These are phyloP conservation scores for Pholis gunnellus DNA, from an alignment of 2,113 vertebrate genomes.

Conservation along the genomic window DNA sequence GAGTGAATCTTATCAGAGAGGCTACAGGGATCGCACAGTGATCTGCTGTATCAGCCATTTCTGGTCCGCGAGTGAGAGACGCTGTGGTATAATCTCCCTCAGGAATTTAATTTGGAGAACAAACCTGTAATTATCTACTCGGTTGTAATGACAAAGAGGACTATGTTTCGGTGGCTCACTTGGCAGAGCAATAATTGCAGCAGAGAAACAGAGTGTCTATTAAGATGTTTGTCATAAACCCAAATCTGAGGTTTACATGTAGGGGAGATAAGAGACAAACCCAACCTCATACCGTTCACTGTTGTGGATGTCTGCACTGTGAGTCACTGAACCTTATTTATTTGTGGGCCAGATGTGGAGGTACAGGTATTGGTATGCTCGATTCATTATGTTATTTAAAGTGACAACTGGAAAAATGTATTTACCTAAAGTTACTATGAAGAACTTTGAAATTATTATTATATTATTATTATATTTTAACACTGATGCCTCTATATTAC, in stretches of 20 bases:
- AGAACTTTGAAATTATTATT: background rate
- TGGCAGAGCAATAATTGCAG: slow-evolving; percentile 44
- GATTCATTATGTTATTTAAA: background rate
- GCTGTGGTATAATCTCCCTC: background rate
- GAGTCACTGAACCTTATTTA: background rate
- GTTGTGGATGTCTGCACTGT: background rate
- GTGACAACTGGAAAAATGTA: background rate
- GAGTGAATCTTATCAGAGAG: slow-evolving; percentile 59
- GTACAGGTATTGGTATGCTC: background rate
- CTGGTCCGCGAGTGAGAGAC: slow-evolving; percentile 20
- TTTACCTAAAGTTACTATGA: background rate
- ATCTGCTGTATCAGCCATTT: slow-evolving; percentile 64
- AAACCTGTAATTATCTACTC: slow-evolving; percentile 65
- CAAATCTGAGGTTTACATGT: slow-evolving; percentile 3
- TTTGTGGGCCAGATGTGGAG: background rate
- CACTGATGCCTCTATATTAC: background rate
- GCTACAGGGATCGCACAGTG: slow-evolving; percentile 23
- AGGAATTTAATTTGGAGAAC: slow-evolving; percentile 55
- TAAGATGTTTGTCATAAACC: slow-evolving; percentile 32
- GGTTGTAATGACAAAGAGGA: slow-evolving; percentile 28
- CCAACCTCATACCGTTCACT: background rate
- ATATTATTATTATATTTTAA: background rate
- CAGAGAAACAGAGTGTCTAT: background rate
- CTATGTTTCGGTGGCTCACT: slow-evolving; percentile 25
- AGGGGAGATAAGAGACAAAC: background rate